Percentiles rank a stretch among this genome's conserved stretches.
These are phyloP conservation scores for Drosophila kepulauana DNA, from an alignment of 1,140 invertebrate genomes.

Conservation along the genomic window DNA sequence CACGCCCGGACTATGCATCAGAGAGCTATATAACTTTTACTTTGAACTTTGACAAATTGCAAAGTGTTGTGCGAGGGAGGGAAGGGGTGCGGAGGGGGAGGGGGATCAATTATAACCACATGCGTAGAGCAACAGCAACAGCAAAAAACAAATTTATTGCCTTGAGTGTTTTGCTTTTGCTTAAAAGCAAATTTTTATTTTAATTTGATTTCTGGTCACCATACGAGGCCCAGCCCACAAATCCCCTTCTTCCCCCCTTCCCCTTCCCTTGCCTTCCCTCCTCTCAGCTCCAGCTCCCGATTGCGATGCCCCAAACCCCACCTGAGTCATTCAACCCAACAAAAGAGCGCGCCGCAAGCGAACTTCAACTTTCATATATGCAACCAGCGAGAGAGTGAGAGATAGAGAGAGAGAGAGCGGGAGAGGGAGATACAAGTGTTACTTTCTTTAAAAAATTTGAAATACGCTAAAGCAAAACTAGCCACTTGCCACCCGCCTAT, in stretches of 20 bases:
- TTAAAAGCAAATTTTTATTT: slow-evolving; percentile 53
- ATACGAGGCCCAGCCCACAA: neutral
- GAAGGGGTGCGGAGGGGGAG: neutral
- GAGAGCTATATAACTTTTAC: slow-evolving; percentile 42
- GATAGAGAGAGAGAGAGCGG: slow-evolving; percentile 4
- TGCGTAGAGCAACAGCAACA: slow-evolving; percentile 6
- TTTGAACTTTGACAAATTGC: slow-evolving; percentile 54
- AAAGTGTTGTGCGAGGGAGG: neutral
- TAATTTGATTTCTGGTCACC: slow-evolving; percentile 63
- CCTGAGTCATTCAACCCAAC: slow-evolving; percentile 75
- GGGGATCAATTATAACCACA: slow-evolving; percentile 19
- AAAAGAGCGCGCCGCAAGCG: slow-evolving; percentile 20
- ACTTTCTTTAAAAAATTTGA: slow-evolving; percentile 75
- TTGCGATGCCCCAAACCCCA: neutral
- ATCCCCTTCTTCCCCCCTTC: neutral
- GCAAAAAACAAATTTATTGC: slow-evolving; percentile 32
- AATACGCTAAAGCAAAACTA: slow-evolving; percentile 45
- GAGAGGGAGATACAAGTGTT: slow-evolving; percentile 21
- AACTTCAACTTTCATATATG: slow-evolving; percentile 61
- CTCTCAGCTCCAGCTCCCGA: neutral
- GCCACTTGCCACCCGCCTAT: slow-evolving; percentile 24
- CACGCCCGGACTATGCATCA: neutral
- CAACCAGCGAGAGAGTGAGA: neutral
- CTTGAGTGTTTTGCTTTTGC: slow-evolving; percentile 29
- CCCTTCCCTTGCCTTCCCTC: too few relatives aligned